A percentile compares a stretch with the other conserved stretches of the same genome.
These are phyloP conservation scores for Drosophila affinis DNA, from an alignment of 2,888 invertebrate species.

Conservation along the genomic window DNA sequence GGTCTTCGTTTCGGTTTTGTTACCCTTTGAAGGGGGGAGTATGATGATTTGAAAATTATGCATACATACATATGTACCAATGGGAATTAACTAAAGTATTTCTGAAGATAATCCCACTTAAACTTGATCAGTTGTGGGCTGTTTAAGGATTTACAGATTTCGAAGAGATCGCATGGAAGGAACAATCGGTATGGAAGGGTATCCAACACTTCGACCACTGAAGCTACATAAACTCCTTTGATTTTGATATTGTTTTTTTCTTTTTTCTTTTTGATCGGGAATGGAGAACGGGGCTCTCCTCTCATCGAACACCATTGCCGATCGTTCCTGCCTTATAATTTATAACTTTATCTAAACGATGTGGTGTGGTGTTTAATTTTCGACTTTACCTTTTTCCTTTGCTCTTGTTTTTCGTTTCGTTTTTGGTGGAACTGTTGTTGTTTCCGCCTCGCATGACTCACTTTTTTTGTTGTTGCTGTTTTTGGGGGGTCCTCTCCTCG, in stretches of 20 bases:
- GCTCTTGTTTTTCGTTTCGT: conserved; percentile 36
- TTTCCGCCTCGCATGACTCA: conserved; percentile 76
- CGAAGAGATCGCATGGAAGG: too few relatives aligned
- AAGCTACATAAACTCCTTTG: neutral
- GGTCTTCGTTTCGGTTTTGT: conserved; percentile 47
- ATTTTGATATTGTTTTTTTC: conserved; percentile 9
- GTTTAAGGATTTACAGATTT: too few relatives aligned
- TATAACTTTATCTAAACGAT: conserved; percentile 83
- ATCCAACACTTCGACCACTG: neutral
- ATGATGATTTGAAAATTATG: neutral
- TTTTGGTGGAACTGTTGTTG: conserved; percentile 62
- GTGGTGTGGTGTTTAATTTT: conserved; percentile 82
- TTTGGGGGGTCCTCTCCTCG: conserved; percentile 36
- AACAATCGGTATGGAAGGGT: neutral
- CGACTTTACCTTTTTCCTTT: conserved; percentile 71
- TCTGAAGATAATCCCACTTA: neutral
- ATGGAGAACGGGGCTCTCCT: conserved; percentile 30
- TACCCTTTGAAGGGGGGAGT: neutral
- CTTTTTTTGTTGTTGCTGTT: conserved; percentile 30
- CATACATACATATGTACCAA: too few relatives aligned
- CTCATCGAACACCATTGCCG: conserved; percentile 48
- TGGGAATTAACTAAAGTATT: neutral
- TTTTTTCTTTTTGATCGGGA: conserved; percentile 25
- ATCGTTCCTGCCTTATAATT: conserved; percentile 79
- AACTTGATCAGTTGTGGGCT: neutral